Percentiles rank a stretch among this genome's conserved stretches.
Evolutionary conservation across 2,888 invertebrate species (phyloP).

Genomic region (Margaritifera margaritifera): DNA sequence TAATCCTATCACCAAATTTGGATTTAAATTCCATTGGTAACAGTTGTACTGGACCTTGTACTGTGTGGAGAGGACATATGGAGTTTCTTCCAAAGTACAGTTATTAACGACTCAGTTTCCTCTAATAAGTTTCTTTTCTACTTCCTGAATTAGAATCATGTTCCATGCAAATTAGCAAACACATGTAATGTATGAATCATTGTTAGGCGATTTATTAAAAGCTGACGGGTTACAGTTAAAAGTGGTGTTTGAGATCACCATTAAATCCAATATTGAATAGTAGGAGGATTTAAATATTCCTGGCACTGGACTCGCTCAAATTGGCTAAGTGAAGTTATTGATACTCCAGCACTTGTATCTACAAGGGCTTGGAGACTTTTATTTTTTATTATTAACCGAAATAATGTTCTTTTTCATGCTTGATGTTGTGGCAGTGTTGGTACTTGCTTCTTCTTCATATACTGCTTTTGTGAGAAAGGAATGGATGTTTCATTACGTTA

Average conservation of each 20-base stretch:
- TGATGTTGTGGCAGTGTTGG: background rate
- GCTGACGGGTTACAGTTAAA: background rate
- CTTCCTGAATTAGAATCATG: background rate
- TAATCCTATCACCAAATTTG: too few relatives aligned
- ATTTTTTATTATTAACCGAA: too few relatives aligned
- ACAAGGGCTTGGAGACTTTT: background rate
- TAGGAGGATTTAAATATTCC: background rate
- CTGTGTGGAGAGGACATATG: too few relatives aligned
- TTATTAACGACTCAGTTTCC: too few relatives aligned
- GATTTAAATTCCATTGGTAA: too few relatives aligned
- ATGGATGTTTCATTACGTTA: background rate
- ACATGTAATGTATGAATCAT: background rate
- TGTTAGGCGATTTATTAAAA: background rate
- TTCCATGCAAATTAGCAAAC: background rate
- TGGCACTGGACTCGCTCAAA: too few relatives aligned
- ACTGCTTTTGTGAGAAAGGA: background rate
- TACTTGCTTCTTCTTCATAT: background rate
- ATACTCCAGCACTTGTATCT: background rate
- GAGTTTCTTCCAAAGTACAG: too few relatives aligned
- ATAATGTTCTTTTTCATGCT: background rate
- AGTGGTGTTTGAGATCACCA: background rate
- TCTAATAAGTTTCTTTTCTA: background rate
- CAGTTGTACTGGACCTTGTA: too few relatives aligned
- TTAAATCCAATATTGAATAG: background rate
- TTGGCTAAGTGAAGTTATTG: background rate